phyloP scores from a whole-genome alignment of 2,888 invertebrate genomes.

The Furcula furcula region DNA sequence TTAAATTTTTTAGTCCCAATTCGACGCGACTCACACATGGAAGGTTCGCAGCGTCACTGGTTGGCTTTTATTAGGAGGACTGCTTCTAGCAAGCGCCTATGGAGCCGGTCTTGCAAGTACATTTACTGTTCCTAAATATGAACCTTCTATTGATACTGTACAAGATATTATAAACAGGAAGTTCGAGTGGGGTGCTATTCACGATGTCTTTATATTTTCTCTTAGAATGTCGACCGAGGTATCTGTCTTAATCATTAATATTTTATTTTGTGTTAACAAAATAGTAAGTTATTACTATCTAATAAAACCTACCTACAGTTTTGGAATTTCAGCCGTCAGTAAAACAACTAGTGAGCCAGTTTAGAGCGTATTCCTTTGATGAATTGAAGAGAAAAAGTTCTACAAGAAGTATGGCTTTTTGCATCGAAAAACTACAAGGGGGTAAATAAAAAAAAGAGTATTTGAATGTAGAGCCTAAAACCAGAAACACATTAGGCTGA shows the following conservation, averaged over 20 bases:
- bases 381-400: slow-evolving; percentile 56
- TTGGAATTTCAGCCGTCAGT: slow-evolving; percentile 67
- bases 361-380: slow-evolving; percentile 60
- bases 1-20: slow-evolving; percentile 41
- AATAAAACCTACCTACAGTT: slow-evolving; percentile 2
- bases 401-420: slow-evolving; percentile 79
- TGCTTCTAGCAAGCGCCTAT: slow-evolving; percentile 84
- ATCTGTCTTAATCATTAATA: too few relatives aligned
- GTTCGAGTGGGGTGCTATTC: slow-evolving; percentile 84
- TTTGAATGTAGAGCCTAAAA: too few relatives aligned
- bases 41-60: slow-evolving; percentile 68
- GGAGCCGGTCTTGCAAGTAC: slow-evolving; percentile 85
- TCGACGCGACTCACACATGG: slow-evolving; percentile 43
- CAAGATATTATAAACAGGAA: slow-evolving; percentile 81
- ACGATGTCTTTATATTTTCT: slow-evolving; percentile 85
- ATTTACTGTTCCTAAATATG: slow-evolving; percentile 85
- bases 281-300: too few relatives aligned
- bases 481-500: too few relatives aligned
- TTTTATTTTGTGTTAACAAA: too few relatives aligned
- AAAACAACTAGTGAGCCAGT: slow-evolving; percentile 68
- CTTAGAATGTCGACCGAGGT: slow-evolving; percentile 82
- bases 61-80: slow-evolving; percentile 76
- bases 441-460: slow-evolving; percentile 76
- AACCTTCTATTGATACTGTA: slow-evolving; percentile 83
- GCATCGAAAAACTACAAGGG: slow-evolving; percentile 84